Conservation (phyloP, 2,888 invertebrate species). For the Perdita meconis region DNA sequence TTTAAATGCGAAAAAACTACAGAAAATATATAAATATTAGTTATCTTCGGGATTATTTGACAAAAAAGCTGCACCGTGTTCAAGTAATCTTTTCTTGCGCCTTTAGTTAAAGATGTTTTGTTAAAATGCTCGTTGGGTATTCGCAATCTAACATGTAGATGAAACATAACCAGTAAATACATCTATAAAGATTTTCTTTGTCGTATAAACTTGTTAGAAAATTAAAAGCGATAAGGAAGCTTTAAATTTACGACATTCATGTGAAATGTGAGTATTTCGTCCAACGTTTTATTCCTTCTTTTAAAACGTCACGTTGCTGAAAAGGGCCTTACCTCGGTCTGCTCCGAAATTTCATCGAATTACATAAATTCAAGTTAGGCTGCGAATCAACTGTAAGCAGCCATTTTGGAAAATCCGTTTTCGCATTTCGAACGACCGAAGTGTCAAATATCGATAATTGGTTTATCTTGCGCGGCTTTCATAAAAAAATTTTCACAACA, state of each 20-base stretch:
- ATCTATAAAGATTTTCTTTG: constrained; percentile 34
- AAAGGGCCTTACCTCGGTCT: neutral
- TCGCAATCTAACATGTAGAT: constrained; percentile 44
- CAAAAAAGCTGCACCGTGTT: neutral
- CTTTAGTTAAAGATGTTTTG: constrained; percentile 27
- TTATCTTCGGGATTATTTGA: neutral
- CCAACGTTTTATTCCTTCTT: neutral
- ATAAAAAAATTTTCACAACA: constrained; percentile 14
- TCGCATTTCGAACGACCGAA: constrained; percentile 64
- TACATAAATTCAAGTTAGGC: constrained; percentile 29
- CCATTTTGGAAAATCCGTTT: constrained; percentile 67
- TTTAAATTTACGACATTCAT: constrained; percentile 5
- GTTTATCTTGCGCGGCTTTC: constrained; percentile 15
- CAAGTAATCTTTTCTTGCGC: neutral
- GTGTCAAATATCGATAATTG: constrained; percentile 50
- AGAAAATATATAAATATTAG: neutral
- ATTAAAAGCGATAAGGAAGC: constrained; percentile 3
- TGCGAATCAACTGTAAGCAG: constrained; percentile 39
- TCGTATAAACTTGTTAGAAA: constrained; percentile 31
- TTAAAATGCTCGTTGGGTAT: constrained; percentile 35
- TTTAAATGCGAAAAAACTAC: neutral
- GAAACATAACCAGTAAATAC: constrained; percentile 49
- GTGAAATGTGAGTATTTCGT: constrained; percentile 7
- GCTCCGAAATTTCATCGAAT: constrained; percentile 24
- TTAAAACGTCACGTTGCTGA: neutral